Base-by-base conservation (phyloP, 2,797 vertebrate genomes). In the Tamandua tetradactyla region DNA sequence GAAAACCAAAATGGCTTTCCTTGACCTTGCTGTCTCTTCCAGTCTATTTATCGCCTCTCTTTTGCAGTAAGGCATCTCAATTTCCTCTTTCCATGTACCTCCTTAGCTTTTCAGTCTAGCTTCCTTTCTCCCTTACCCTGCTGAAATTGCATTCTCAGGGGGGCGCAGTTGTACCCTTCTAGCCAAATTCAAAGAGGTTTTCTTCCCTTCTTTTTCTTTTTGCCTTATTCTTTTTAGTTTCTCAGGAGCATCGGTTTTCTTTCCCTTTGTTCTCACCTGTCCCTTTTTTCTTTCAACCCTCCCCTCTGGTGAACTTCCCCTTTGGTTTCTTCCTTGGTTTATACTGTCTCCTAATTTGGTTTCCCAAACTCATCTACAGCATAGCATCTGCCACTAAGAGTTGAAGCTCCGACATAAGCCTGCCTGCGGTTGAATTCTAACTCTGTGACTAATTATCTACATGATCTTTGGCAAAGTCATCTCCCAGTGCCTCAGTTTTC, bases 181-280 rank as follows among this genome's bases (percentile, higher is more conserved):
- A 61, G 25, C 27, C 23, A 32, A 55, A 35, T 42, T 62, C 59
- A 23, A 6, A 66, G 1, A 68, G 27, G 25, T 27, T 49, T 64
- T 40, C n/a, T 69, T 23, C 2, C 14, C 40, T 2, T 40, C 15
- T 32, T 7, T n/a, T 47, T 44, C 32, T 80, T 79, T 86, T 20
- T 75, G 47, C n/a, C 23, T 91, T 49, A 40, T 55, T 40, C n/a
- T 79, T 89, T 47, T 92, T 72, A 11, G 78, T 92, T 90, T 52
- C 74, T 91, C 40, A 35, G 27, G 8, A 66, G 25, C 17, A 47
- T 71, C 0, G 0, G 13, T 61, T 40, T 78, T 78, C 14, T 47
- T n/a, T 44, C 35, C 6, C 10, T 89, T n/a, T 11, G 2, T 11
- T 40, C 30, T 49, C 15, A 47, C 10, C 72, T 32, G 32, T 10